phyloP scores from a whole-genome alignment of 2,797 vertebrate species.

The Artibeus lituratus region DNA sequence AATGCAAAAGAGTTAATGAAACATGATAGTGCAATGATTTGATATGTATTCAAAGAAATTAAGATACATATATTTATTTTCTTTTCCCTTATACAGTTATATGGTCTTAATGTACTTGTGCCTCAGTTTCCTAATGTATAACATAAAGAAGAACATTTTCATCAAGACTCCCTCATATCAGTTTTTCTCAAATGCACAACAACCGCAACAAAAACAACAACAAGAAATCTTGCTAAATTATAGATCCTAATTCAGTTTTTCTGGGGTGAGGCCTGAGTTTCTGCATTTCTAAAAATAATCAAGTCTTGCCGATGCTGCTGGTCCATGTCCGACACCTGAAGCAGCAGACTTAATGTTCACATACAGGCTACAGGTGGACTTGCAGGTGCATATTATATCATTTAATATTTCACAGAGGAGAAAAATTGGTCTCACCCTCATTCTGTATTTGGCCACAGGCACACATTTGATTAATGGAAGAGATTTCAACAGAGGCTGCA shows the following conservation, averaged over 20 bases:
- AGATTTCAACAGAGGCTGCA: background rate
- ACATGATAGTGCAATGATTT: background rate
- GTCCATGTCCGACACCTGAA: rapidly evolving
- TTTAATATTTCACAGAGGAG: background rate
- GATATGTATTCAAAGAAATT: background rate
- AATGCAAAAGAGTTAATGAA: background rate
- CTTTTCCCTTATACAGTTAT: background rate
- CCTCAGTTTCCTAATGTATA: background rate
- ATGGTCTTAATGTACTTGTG: background rate
- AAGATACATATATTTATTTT: background rate
- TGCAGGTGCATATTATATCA: no score
- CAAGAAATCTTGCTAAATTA: background rate
- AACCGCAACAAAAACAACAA: background rate
- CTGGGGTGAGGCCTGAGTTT: background rate
- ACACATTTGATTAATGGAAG: background rate
- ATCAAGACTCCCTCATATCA: background rate
- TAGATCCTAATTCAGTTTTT: background rate
- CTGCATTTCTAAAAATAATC: background rate
- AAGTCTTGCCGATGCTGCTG: no score
- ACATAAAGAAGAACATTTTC: background rate
- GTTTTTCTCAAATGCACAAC: background rate
- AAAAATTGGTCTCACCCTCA: background rate
- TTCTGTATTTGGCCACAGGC: background rate
- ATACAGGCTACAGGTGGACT: rapidly evolving
- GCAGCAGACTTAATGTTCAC: rapidly evolving